A percentile compares a stretch with the other conserved stretches of the same genome.
These are phyloP conservation scores for Xestia xanthographa DNA, from an alignment of 2,888 invertebrate species.

Conservation along the genomic window DNA sequence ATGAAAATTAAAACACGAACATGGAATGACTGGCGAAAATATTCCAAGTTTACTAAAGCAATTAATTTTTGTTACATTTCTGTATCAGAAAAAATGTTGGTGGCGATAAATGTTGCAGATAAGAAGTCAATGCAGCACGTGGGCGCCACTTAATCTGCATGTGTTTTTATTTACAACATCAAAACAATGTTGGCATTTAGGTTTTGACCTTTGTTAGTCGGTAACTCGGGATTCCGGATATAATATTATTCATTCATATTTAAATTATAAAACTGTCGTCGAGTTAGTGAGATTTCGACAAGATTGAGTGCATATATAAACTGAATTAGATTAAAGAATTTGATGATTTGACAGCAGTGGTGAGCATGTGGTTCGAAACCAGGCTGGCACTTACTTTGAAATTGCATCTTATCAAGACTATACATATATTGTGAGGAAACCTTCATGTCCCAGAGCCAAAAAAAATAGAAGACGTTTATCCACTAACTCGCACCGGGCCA, in stretches of 20 bases:
- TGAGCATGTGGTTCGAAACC: not conserved
- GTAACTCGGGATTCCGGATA: not conserved
- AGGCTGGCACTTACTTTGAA: not conserved
- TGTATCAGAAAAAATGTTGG: slow-evolving; percentile 40
- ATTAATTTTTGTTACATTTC: slow-evolving; percentile 24
- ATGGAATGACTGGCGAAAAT: slow-evolving; percentile 9
- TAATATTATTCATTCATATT: not conserved
- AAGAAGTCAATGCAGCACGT: slow-evolving; percentile 50
- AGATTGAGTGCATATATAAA: not conserved
- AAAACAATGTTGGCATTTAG: slow-evolving; percentile 18
- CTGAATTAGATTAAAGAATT: not conserved
- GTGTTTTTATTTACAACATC: slow-evolving; percentile 46
- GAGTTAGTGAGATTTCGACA: slow-evolving; percentile 7
- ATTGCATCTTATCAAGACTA: not conserved
- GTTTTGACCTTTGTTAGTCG: slow-evolving; percentile 3
- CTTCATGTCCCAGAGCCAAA: not conserved
- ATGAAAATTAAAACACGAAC: not conserved
- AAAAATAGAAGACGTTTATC: not conserved
- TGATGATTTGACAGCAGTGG: not conserved
- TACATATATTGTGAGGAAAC: not conserved
- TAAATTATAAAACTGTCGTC: not conserved
- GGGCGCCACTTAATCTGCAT: slow-evolving; percentile 37
- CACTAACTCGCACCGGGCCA: not conserved
- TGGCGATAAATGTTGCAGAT: slow-evolving; percentile 47
- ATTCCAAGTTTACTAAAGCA: slow-evolving; percentile 10